Percentiles rank a stretch among this genome's conserved stretches.
Evolutionary conservation across 1,140 invertebrate species (phyloP).

Genomic region (Papilio machaon): DNA sequence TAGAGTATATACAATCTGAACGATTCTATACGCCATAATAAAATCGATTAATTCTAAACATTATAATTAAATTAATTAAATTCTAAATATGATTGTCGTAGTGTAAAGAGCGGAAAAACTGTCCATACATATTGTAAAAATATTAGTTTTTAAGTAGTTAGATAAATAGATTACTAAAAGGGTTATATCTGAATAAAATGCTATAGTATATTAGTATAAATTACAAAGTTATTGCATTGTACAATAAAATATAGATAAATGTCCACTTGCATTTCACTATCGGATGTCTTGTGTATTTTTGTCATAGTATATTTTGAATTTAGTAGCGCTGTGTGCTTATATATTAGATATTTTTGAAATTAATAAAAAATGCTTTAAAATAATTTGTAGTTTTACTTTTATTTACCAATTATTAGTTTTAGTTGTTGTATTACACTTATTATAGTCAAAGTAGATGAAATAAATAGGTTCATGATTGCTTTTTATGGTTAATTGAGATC

Average conservation of each 20-base stretch:
- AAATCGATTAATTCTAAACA: neutral
- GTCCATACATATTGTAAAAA: constrained; percentile 54
- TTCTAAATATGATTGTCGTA: constrained; percentile 17
- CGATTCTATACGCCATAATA: constrained; percentile 12
- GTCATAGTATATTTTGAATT: constrained; percentile 73
- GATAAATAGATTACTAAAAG: constrained; percentile 57
- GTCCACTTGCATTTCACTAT: constrained; percentile 50
- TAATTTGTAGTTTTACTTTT: constrained; percentile 47
- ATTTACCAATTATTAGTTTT: neutral
- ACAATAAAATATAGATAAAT: constrained; percentile 50
- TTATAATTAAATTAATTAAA: neutral
- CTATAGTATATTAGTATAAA: constrained; percentile 45
- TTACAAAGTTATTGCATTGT: constrained; percentile 60
- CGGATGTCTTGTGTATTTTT: constrained; percentile 70
- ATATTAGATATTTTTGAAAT: constrained; percentile 79
- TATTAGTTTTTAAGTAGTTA: constrained; percentile 65
- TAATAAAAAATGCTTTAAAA: constrained; percentile 78
- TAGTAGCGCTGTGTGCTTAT: constrained; percentile 74
- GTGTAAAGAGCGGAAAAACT: constrained; percentile 40
- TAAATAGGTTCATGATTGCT: no score
- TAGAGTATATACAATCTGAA: constrained; percentile 4
- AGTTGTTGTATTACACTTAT: no score
- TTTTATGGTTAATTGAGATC: no score
- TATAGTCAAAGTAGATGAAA: no score
- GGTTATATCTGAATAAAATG: constrained; percentile 50